Evolutionary conservation across 64 coral and sea anemone species (phyloP).

Genomic region (Porites lutea): DNA sequence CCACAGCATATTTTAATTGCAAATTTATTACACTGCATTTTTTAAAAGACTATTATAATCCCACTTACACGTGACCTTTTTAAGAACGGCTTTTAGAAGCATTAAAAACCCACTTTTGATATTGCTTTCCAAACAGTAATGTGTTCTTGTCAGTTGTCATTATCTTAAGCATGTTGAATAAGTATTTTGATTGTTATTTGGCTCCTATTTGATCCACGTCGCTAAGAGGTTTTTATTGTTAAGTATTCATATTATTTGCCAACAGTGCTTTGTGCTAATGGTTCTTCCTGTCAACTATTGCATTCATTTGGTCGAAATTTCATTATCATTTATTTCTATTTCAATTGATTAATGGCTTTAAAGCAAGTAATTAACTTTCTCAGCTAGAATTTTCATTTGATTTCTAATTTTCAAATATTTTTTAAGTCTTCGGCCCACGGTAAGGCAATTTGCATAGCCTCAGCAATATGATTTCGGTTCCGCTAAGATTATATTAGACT

Average conservation of each 20-base stretch:
- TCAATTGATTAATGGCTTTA: neutral
- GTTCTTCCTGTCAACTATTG: neutral
- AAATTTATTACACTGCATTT: too few relatives aligned
- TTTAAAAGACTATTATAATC: too few relatives aligned
- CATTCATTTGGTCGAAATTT: neutral
- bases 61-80: too few relatives aligned
- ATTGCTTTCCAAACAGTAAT: too few relatives aligned
- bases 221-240: neutral
- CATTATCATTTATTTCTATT: neutral
- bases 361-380: slow-evolving; percentile 31
- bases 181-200: neutral
- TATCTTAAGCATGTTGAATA: too few relatives aligned
- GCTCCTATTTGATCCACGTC: neutral
- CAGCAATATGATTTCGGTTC: neutral
- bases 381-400: neutral
- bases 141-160: too few relatives aligned
- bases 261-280: slow-evolving; percentile 11
- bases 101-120: too few relatives aligned
- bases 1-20: too few relatives aligned
- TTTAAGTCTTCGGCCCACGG: neutral
- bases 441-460: neutral
- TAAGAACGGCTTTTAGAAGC: too few relatives aligned
- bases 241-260: neutral
- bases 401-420: too few relatives aligned
- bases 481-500: neutral